Evolutionary conservation across 2,888 invertebrate genomes (phyloP), one percentile per base, ranked within the genome.

Genomic region (Callyntrura guangdongensis): DNA sequence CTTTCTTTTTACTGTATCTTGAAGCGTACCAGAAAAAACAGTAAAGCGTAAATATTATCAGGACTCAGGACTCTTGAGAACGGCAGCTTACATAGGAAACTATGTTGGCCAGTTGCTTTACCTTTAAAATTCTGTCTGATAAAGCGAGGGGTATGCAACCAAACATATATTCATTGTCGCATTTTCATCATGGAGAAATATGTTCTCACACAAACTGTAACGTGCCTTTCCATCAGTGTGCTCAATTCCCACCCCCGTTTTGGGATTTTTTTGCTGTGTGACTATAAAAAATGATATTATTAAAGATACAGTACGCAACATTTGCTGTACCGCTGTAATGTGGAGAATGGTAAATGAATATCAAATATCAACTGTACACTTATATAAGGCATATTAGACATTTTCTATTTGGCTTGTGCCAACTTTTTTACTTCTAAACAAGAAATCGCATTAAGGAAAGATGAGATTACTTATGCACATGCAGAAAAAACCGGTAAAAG

Each of bases 41-140:
- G 56, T 8, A 69, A 69, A 84, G 25, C 0, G 9, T 53, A 47
- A 49, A 84, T 11, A 84, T 22, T 17, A 77, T 77, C 77, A 22
- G 49, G 20, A 69, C 69, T 25, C 20, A 5, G n/a, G 36, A 22
- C 64, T 77, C 22, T 25, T 45, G 77, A 14, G 77, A 36, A 6
- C 36, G 36, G 49, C 53, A 77, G 77, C 53, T 77, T 3, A 20
- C 49, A 77, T 14, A 77, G 49, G 53, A 77, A 53, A 69, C 8
- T n/a, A 25, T 49, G 25, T 11, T 53, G 53, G 49, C 49, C 53
- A 25, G 12, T 77, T 77, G 25, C 25, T 49, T 77, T 77, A 49
- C 22, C 12, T 77, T 25, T 25, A 77, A 77, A 77, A 9, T 77
- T 69, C 6, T 25, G 25, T 69, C 0, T 36, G 36, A 72, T 72